phyloP scores from a whole-genome alignment of 2,888 invertebrate genomes.

The Thysanoteuthis rhombus region DNA sequence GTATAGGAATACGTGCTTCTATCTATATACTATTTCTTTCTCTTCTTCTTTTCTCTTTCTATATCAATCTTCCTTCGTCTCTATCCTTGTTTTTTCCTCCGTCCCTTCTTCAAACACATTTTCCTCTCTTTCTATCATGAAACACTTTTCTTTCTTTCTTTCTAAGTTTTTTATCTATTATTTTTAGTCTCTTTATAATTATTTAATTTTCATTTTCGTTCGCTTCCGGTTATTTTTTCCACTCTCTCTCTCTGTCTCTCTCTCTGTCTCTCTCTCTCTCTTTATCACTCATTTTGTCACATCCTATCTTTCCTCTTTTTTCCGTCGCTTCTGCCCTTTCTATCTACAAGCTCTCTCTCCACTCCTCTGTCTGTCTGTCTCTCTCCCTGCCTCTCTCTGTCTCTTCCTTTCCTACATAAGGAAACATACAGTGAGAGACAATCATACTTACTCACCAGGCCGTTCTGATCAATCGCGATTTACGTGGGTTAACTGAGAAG shows the following conservation, averaged over 20 bases:
- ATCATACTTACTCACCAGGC: neutral
- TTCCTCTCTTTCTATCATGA: too few relatives aligned
- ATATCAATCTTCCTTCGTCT: neutral
- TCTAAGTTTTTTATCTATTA: too few relatives aligned
- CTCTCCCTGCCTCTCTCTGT: neutral
- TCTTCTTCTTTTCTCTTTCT: neutral
- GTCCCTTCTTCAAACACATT: neutral
- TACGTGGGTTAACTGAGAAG: neutral
- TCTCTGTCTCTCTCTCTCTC: too few relatives aligned
- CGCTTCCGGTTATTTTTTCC: too few relatives aligned
- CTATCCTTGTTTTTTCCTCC: neutral
- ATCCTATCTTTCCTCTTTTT: too few relatives aligned
- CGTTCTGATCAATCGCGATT: constrained; percentile 12
- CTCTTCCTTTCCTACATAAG: neutral
- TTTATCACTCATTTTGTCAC: too few relatives aligned
- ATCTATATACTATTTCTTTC: neutral
- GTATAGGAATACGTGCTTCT: too few relatives aligned
- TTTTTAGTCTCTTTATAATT: too few relatives aligned
- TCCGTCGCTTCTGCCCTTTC: neutral
- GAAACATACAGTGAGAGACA: neutral
- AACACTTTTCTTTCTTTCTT: too few relatives aligned
- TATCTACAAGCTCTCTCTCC: neutral
- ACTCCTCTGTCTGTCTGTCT: neutral
- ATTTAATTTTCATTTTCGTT: too few relatives aligned
- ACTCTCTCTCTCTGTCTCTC: too few relatives aligned